Evolutionary conservation across 2,113 vertebrate species (phyloP), one percentile per base, ranked within the genome.

Genomic region (Axis porcinus): DNA sequence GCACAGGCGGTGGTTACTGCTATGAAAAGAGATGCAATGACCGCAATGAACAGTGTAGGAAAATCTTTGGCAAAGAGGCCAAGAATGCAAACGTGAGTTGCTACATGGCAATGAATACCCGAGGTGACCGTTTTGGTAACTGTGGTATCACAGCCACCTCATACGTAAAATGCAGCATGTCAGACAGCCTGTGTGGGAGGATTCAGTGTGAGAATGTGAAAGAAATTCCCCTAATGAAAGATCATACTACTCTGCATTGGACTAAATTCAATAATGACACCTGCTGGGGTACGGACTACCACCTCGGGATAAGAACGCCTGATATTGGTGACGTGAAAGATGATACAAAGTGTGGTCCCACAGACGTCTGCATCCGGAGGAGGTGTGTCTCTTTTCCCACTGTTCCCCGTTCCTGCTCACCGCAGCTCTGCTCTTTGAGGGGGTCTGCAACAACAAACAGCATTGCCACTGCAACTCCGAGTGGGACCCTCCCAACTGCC

Each of bases 391-490:
- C 70, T 40, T 19, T 19, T 9, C 9, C 16, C 62, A 2, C 4
- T 8, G 0, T n/a, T 67, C 33, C 1, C 40, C 27, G 0, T 0
- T 1, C 0, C 1, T 98, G 98, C 0, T 13, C 93, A 0, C 28
- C 54, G 2, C 1, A 30, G 2, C 94, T 67, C 64, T 98, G 98
- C 89, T 81, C 94, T 6, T 5, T 28, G 57, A 97, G 91, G 15
- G 98, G 17, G 13, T 98, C 64, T 99, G 98, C 78, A 98, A 99
- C 95, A 98, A 50, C 50, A 95, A 0, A 25, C 96, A 98, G 36
- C 87, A 98, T 67, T 99, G 98, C 78, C 98, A 98, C 62, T 99
- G 98, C 50, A 0, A 33, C 0, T 0, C 5, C 21, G 47, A 52
- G 3, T 97, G 95, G 98, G 89, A 91, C 58, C 98, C 98, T 90